phyloP scores from a whole-genome alignment of 2,797 vertebrate species.

The Muraenolepis orangiensis region DNA sequence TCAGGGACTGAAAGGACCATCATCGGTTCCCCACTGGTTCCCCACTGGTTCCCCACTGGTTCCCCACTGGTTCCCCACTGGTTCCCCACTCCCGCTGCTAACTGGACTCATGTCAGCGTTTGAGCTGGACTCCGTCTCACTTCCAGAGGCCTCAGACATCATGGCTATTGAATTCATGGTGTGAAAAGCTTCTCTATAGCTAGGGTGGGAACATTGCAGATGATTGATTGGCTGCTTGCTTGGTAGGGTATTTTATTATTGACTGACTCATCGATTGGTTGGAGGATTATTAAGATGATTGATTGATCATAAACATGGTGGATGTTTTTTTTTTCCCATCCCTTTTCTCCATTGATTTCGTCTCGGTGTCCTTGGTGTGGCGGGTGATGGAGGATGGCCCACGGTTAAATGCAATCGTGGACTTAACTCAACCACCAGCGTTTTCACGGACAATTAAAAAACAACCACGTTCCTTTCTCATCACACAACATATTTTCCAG shows the following conservation, averaged over 20 bases:
- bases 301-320: neutral
- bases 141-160: neutral
- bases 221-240: neutral
- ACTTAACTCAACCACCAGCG: neutral
- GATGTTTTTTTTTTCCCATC: neutral
- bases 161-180: neutral
- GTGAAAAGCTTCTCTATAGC: neutral
- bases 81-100: neutral
- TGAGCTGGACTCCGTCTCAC: neutral
- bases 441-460: neutral
- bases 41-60: neutral
- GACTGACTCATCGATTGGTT: constrained; percentile 17
- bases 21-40: neutral
- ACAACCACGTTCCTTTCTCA: no score
- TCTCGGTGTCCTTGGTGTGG: neutral
- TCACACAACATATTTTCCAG: neutral
- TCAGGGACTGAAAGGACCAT: no score
- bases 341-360: neutral
- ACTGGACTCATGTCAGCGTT: neutral
- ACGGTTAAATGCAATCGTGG: neutral
- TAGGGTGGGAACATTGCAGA: neutral
- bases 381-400: neutral
- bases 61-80: neutral
- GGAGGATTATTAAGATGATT: neutral
- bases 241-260: constrained; percentile 36